Evolutionary conservation across 2,113 vertebrate species (phyloP).

Genomic region (Apteryx owenii): DNA sequence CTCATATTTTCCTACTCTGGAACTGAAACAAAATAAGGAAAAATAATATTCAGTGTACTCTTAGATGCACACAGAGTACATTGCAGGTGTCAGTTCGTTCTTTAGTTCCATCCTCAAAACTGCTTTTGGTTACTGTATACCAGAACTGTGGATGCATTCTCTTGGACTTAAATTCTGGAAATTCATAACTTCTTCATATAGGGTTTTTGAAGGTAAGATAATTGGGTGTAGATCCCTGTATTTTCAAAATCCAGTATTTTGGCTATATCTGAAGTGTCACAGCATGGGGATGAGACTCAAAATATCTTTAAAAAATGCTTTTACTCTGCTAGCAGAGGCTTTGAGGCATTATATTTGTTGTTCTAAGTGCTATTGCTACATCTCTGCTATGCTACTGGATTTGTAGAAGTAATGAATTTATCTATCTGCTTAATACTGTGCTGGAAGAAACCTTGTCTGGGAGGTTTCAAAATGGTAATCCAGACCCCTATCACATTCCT

Average conservation of each 20-base stretch:
- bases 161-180: not conserved
- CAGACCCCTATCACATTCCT: not conserved
- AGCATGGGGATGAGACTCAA: not conserved
- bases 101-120: not conserved
- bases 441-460: not conserved
- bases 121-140: not conserved
- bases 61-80: accelerated
- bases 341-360: not conserved
- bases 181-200: not conserved
- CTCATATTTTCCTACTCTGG: not conserved
- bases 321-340: not conserved
- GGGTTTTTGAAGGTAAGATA: not conserved
- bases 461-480: not conserved
- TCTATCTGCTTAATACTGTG: not conserved
- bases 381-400: not conserved
- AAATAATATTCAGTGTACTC: not conserved
- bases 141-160: not conserved
- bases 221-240: not conserved
- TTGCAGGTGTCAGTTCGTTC: not conserved
- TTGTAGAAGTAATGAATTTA: not conserved
- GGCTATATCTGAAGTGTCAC: not conserved
- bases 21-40: not conserved
- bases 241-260: not conserved
- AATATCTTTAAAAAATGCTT: not conserved
- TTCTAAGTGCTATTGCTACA: not conserved